Base-by-base conservation (phyloP, 1,140 invertebrate species). In the Helicoverpa zea region DNA sequence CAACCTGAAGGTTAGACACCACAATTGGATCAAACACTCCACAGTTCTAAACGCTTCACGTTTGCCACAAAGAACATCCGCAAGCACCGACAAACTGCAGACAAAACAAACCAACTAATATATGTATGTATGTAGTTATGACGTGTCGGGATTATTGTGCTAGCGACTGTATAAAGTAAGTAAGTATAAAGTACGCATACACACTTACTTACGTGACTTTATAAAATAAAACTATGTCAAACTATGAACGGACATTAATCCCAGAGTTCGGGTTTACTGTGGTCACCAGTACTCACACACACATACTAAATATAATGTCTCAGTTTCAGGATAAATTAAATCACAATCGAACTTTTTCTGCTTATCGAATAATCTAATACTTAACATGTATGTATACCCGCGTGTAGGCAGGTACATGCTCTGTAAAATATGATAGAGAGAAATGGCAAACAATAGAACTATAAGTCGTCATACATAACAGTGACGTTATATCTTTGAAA, bases 81-180 rank as follows among this genome's bases (percentile, higher is more conserved):
- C 16, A 11, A 10, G 30, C 68, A 58, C 81, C 80, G 84, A 81
- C 83, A 84, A 81, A 81, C 76, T 80, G 51, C 81, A 86, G 84
- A 84, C 83, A 84, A 75, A 86, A 86, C 83, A 86, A 86, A 73
- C 43, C 75, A 56, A 51, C 61, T 75, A 56, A 80, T 80, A 66
- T 30, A 70, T 29, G 18, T 12, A 59, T 43, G 35, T 43, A 35
- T 35, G 3, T 35, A 2, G 23, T 23, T 23, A 23, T 23, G 0
- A 23, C 7, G 35, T 35, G 7, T 35, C 3, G 3, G 7, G 11
- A 51, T 51, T 49, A 63, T 11, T 23, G n/a, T 66, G 12, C 63
- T 49, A 18, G 30, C 16, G 43, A 11, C 3, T 9, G 18, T n/a
- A n/a, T n/a, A n/a, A 47, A 47, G 2, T 49, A 12, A 2, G n/a